Base-by-base conservation (phyloP, 2,888 invertebrate genomes). In the Pseudoips prasinana region DNA sequence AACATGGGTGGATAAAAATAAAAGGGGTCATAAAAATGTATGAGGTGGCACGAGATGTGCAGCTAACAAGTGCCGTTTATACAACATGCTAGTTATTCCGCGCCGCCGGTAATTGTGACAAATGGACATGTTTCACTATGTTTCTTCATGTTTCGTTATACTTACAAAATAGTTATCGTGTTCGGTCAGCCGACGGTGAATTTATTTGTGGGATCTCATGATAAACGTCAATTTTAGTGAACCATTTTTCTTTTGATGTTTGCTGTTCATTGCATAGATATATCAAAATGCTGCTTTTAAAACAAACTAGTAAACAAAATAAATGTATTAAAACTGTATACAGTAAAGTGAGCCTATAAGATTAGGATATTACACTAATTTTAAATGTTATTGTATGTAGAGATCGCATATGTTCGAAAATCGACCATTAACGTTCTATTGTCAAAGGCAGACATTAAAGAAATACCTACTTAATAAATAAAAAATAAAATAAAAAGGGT, bases 11-110 rank as follows among this genome's bases (percentile, higher is more conserved):
- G 78, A 73, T 84, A 84, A 79, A 75, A 78, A 75, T 71, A 75
- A 70, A 55, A 51, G 39, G 47, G 47, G 74, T 84, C 83, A 86
- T 88, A 83, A 88, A 88, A 87, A 88, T 88, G 86, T 85, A 88
- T 86, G 87, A 88, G 75, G n/a, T n/a, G n/a, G 29, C 71, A 65
- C 49, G 41, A 63, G 69, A 75, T 75, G 77, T 64, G 72, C 81
- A 70, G 67, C 71, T 85, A 86, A 85, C 84, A 69, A 85, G 83
- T 73, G 58, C 37, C 30, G 23, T 39, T 53, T 52, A 50, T 36
- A 41, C 46, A 25, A 37, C 17, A 27, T 33, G 59, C 78, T 79
- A 78, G 86, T 87, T 87, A 87, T 87, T 87, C 87, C 87, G 83
- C 85, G 59, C 72, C 72, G 71, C 24, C 82, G 78, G 81, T 87